phyloP scores from a whole-genome alignment of 2,888 invertebrate genomes.

The Ligdia adustata region DNA sequence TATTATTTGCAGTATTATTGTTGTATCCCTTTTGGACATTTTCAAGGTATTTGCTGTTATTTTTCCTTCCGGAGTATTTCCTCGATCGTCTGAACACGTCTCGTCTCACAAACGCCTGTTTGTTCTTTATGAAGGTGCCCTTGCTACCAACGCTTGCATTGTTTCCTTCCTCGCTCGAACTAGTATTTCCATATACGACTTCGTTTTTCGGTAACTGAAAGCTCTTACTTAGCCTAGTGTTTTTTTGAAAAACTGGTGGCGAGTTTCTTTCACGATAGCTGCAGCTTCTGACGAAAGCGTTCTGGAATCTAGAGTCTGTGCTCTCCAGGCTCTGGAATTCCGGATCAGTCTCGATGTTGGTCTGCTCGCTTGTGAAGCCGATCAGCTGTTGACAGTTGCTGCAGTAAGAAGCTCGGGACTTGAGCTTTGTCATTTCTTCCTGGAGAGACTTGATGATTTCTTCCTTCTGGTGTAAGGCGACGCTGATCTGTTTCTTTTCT shows the following conservation, averaged over 20 bases:
- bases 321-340: slow-evolving; percentile 81
- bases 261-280: slow-evolving; percentile 80
- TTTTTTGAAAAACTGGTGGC: slow-evolving; percentile 79
- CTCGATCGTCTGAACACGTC: slow-evolving; percentile 79
- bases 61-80: slow-evolving; percentile 78
- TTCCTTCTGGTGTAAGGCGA: slow-evolving; percentile 88
- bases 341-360: slow-evolving; percentile 80
- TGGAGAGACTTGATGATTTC: slow-evolving; percentile 88
- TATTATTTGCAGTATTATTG: slow-evolving; percentile 65
- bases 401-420: slow-evolving; percentile 78
- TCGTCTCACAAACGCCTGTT: slow-evolving; percentile 79
- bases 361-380: slow-evolving; percentile 80
- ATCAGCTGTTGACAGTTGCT: slow-evolving; percentile 79
- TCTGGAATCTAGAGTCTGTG: slow-evolving; percentile 78
- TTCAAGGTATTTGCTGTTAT: slow-evolving; percentile 64
- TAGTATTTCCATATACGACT: slow-evolving; percentile 73
- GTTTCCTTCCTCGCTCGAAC: slow-evolving; percentile 80
- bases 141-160: slow-evolving; percentile 67
- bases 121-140: slow-evolving; percentile 84
- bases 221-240: slow-evolving; percentile 79
- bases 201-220: slow-evolving; percentile 79
- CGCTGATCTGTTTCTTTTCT: slow-evolving; percentile 89
- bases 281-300: slow-evolving; percentile 75
- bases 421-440: slow-evolving; percentile 86
- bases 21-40: slow-evolving; percentile 64